phyloP scores from a whole-genome alignment of 2,113 vertebrate genomes.

The Salminus brasiliensis region DNA sequence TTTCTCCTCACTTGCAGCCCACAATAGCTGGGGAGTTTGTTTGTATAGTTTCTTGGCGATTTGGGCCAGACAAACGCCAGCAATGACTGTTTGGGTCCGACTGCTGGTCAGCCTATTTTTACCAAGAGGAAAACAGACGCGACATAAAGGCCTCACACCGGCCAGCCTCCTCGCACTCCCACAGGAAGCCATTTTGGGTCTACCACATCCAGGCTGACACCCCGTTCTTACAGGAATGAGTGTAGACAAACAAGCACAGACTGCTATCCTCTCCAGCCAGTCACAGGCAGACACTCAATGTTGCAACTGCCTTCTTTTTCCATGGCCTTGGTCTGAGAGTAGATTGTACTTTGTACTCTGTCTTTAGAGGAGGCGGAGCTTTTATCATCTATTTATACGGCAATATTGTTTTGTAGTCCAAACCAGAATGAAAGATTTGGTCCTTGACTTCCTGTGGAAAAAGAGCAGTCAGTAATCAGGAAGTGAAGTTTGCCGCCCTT shows the following conservation, averaged over 20 bases:
- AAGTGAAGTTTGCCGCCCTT: conserved; percentile 2
- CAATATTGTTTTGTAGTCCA: neutral
- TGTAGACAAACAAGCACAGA: conserved; percentile 31
- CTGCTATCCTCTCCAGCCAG: neutral
- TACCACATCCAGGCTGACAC: conserved; percentile 62
- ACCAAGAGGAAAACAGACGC: conserved; percentile 59
- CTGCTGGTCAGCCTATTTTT: conserved; percentile 38
- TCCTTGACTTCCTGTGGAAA: conserved; percentile 32
- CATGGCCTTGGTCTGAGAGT: neutral
- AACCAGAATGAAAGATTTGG: neutral
- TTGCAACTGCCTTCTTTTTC: neutral
- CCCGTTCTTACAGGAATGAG: conserved; percentile 53
- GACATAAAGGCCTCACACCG: conserved; percentile 57
- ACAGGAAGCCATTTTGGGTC: conserved; percentile 61
- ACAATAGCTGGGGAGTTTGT: conserved; percentile 32
- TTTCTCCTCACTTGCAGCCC: neutral
- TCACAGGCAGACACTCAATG: neutral
- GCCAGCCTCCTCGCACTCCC: conserved; percentile 46
- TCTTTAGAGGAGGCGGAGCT: neutral
- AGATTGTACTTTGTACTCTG: neutral
- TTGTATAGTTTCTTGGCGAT: conserved; percentile 48
- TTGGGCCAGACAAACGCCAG: conserved; percentile 40
- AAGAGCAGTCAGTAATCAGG: neutral
- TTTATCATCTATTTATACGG: neutral
- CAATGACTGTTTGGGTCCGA: conserved; percentile 46